phyloP scores from a whole-genome alignment of 2,888 invertebrate species.

The Acleris cristana region DNA sequence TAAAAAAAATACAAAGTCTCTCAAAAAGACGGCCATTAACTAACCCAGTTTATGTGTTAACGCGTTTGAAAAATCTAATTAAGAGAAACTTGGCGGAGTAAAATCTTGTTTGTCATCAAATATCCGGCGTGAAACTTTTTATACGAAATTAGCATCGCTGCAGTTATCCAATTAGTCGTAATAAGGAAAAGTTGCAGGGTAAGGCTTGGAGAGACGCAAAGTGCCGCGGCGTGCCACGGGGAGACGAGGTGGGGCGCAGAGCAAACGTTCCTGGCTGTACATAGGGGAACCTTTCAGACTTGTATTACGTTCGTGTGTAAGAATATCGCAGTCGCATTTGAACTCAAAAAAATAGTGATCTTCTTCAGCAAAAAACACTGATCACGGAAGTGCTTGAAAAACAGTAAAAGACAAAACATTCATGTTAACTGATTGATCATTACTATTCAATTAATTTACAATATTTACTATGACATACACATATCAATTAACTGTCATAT shows the following conservation, averaged over 20 bases:
- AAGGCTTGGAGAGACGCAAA: conserved; percentile 7
- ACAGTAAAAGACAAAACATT: no score
- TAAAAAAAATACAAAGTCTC: no score
- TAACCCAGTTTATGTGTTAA: background rate
- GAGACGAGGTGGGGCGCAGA: conserved; percentile 12
- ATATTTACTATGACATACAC: no score
- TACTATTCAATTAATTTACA: no score
- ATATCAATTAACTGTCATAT: no score
- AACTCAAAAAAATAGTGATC: no score
- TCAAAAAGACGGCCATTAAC: background rate
- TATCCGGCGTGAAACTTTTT: conserved; percentile 30
- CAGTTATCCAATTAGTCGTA: conserved; percentile 34
- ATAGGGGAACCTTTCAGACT: no score
- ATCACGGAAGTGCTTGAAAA: no score
- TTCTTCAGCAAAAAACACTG: no score
- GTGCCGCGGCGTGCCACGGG: conserved; percentile 30
- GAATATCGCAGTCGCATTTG: no score
- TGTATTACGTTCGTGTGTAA: no score
- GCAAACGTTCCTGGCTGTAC: background rate
- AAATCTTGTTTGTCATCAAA: conserved; percentile 35
- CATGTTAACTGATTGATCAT: no score
- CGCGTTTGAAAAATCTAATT: conserved; percentile 26
- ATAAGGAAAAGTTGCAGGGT: conserved; percentile 17
- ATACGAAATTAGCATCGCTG: conserved; percentile 25
- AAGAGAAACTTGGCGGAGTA: conserved; percentile 21